A percentile compares a stretch with the other conserved stretches of the same genome.
Conservation (phyloP, 2,797 vertebrate species). For the Muscicapa striata region DNA sequence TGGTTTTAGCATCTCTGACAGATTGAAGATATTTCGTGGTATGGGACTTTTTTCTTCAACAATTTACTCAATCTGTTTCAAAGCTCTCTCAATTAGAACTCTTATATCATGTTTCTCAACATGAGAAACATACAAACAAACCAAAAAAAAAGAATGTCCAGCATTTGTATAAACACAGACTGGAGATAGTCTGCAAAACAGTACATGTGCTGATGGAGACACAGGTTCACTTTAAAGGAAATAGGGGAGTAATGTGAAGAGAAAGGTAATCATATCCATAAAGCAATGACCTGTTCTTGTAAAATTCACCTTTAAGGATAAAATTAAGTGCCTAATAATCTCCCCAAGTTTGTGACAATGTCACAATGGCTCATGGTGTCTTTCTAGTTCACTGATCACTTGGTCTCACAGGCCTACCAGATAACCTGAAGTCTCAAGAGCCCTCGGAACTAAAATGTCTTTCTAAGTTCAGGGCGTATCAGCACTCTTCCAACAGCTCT, state of each 20-base stretch:
- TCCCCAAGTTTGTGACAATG: background rate
- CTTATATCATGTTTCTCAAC: too few species aligned
- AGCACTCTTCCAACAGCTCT: background rate
- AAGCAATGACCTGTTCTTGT: background rate
- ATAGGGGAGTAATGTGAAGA: background rate
- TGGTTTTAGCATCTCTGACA: background rate
- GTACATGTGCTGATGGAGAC: background rate
- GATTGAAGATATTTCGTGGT: background rate
- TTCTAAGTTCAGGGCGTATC: background rate
- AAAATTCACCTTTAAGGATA: background rate
- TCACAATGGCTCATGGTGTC: background rate
- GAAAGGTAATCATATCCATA: background rate
- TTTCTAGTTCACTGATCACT: background rate
- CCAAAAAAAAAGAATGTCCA: background rate
- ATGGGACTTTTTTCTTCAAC: accelerated
- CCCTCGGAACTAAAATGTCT: background rate
- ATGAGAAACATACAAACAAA: background rate
- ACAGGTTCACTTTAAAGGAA: background rate
- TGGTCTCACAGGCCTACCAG: background rate
- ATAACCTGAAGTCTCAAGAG: background rate
- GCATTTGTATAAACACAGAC: background rate
- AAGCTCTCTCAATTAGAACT: background rate
- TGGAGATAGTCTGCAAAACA: background rate
- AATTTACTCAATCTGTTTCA: background rate
- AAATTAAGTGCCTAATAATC: background rate